phyloP scores from a whole-genome alignment of 2,113 vertebrate species.

The Atherinomorus stipes region DNA sequence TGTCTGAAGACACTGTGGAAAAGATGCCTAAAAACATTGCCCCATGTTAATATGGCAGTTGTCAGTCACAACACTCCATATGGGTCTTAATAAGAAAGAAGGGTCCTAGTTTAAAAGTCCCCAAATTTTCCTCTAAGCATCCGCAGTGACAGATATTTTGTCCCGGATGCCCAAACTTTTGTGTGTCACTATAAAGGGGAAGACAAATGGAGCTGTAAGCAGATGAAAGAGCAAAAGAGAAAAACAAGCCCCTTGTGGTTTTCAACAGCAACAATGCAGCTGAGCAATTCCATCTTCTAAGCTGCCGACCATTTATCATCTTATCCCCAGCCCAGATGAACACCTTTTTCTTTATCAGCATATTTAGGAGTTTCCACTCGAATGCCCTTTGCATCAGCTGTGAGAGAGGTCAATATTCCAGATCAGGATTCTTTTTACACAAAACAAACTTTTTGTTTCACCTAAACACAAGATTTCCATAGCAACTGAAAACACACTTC shows the following conservation, averaged over 20 bases:
- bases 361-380: conserved; percentile 47
- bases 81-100: not conserved
- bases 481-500: not conserved
- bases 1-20: not conserved
- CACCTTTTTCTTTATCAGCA: conserved; percentile 67
- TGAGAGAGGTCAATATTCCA: conserved; percentile 41
- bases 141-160: not conserved
- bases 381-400: conserved; percentile 45
- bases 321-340: conserved; percentile 56
- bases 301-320: conserved; percentile 68
- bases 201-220: conserved; percentile 63
- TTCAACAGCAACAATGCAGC: conserved; percentile 45
- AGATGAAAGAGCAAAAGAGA: conserved; percentile 48
- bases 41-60: not conserved
- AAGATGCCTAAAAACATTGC: not conserved
- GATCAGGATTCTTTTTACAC: conserved; percentile 36
- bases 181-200: conserved; percentile 3
- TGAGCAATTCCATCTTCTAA: conserved; percentile 63
- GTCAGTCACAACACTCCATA: not conserved
- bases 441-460: conserved; percentile 17
- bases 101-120: not conserved
- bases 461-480: conserved; percentile 15
- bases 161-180: not conserved
- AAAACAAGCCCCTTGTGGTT: conserved; percentile 58
- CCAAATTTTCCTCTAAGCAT: not conserved